Evolutionary conservation across 2,888 invertebrate species (phyloP), one percentile per base, ranked within the genome.

Genomic region (Himalopsyche japonica): DNA sequence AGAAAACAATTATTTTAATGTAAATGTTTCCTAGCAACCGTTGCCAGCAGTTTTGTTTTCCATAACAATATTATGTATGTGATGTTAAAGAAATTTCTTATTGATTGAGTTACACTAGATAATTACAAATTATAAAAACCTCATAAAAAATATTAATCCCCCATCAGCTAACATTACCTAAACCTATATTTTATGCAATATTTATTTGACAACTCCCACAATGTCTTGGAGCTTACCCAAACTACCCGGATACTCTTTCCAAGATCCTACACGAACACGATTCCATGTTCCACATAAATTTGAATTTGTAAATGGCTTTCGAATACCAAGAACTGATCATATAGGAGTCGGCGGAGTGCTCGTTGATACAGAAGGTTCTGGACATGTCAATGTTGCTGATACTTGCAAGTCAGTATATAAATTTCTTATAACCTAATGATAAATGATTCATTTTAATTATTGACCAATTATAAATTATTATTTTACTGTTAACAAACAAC

Each of bases 211-310:
- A 34, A 20, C 34, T 7, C 37, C 32, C 76, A 86, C 76, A 83
- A 92, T 92, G 92, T 91, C 92, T 82, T 92, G 92, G 92, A 94
- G 94, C 79, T 90, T 96, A 79, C 96, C 96, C 6, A 94, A 95
- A 90, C 90, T 96, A 83, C 96, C 96, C 8, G 96, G 95, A 80
- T 93, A 94, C 88, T 92, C 92, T 18, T 95, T 95, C 89, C 90
- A 92, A 49, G 95, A 95, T 89, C 94, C 95, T 5, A 94, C 94
- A 88, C 92, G 93, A 88, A 92, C 93, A 10, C 93, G 93, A 87
- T 93, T 93, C 88, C 94, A 95, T 88, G 89, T 94, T 12, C 90
- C 92, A 18, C 94, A 95, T 87, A 94, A 94, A 6, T 93, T 96
- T 85, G 92, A 93, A 57, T 93, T 93, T 88, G 92, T 93, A 87